Evolutionary conservation across 2,797 vertebrate species (phyloP), one percentile per base, ranked within the genome.

Genomic region (Channa striata): DNA sequence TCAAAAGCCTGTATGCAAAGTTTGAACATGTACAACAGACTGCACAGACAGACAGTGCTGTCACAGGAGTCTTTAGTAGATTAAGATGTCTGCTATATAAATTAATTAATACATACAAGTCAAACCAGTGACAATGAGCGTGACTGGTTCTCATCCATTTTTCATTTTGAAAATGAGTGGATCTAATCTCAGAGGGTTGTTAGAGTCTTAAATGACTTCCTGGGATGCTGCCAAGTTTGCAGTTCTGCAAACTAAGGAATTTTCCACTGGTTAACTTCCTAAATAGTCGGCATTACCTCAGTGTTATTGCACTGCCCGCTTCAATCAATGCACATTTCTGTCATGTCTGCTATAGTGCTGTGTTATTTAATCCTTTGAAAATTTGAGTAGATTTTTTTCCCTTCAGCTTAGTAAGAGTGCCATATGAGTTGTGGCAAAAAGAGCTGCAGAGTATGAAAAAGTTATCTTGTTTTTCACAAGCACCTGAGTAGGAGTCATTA

Each of bases 71-170:
- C 43, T 72, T 61, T 30, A 42, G 50, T 52, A 72, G 69, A 87
- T 78, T 59, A 68, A 60, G 63, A 82, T 14, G 78, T 66, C 76
- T 67, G 60, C 21, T 33, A 67, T 59, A 52, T 70, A 74, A 81
- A 74, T 80, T 9, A 59, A 78, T 76, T 21, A 47, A 76, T 23
- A 69, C 12, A 11, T 46, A 51, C 39, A 64, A 11, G 17, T 77
- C 78, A 69, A 66, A 66, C 49, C 59, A 40, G 51, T 52, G 58
- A 57, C 82, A 82, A 87, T 75, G 82, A 88, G 87, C 64, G 47
- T 69, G 82, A 77, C 83, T 85, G 68, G 33, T 71, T 85, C 82
- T 87, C 90, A 90, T 92, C 68, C 79, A 93, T 91, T 90, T 93
- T 87, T 90, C 76, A 92, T 91, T 79, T 82, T 51, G 74, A 78